Base-by-base conservation (phyloP, 2,888 invertebrate genomes). In the Melangyna quadrimaculata region DNA sequence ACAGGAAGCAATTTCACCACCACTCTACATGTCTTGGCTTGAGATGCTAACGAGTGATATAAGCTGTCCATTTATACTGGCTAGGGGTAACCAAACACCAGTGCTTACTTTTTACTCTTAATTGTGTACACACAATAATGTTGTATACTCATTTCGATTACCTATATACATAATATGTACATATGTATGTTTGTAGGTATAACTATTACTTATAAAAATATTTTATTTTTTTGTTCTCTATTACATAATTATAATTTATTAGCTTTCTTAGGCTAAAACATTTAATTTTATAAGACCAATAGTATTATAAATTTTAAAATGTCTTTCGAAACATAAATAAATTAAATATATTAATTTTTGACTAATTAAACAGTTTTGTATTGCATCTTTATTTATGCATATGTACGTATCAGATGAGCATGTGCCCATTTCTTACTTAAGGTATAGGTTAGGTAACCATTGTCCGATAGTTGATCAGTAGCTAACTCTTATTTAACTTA, bases 21-120 rank as follows among this genome's bases (percentile, higher is more conserved):
- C 97, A 0, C 93, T 99, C 65, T 99, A 98, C 93, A 97, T 98
- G 97, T 96, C 98, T 12, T 99, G 99, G 99, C 92, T 99, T 89
- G 99, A 99, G 93, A 95, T 96, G 89, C 93, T 99, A 89, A 97
- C 98, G 35, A 94, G 94, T 87, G 96, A 96, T 91, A 94, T 99
- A 93, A 98, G 98, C 43, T 91, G 91, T 77, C 98, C 99, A 0
- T 96, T 97, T 90, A 94, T 98, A 69, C 93, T 97, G 89, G 95
- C 97, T 59, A 93, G 97, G 88, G 97, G 97, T 69, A 97, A 97
- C 92, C 97, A 97, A 90, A 95, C 96, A 71, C 97, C 97, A 67
- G 97, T 97, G 87, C 94, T 97, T 89, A 97, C 97, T 10, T 97
- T 97, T 92, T 97, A 97, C 92, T 97, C 97, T 65, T 97, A 96